Conservation (phyloP, 1,140 invertebrate species). For the Bombyx mori region DNA sequence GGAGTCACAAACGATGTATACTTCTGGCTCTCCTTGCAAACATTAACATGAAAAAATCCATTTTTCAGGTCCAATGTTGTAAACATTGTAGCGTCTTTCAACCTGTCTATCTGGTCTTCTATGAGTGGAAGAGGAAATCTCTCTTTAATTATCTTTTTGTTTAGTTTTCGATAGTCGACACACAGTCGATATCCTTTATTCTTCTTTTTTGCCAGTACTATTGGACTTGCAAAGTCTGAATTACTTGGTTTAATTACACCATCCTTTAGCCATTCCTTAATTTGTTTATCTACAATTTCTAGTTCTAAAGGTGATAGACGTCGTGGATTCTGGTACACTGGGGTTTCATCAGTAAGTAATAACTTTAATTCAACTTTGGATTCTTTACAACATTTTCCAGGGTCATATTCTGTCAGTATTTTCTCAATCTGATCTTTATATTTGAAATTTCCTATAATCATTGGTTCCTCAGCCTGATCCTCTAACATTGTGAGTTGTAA, state of each 20-base stretch:
- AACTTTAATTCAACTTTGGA: conserved; percentile 23
- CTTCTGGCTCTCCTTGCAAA: conserved; percentile 26
- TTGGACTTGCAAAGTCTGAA: conserved; percentile 29
- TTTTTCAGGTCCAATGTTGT: conserved; percentile 56
- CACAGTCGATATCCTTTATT: conserved; percentile 44
- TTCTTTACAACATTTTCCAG: conserved; percentile 7
- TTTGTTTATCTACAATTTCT: conserved; percentile 26
- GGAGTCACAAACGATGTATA: conserved; percentile 60
- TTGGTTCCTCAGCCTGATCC: conserved; percentile 3
- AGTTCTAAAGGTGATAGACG: conserved; percentile 24
- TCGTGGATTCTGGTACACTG: conserved; percentile 26
- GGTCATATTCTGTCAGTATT: conserved; percentile 8
- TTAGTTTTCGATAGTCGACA: conserved; percentile 63
- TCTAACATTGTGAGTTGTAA: conserved; percentile 4
- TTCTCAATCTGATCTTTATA: conserved; percentile 9
- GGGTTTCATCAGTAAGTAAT: conserved; percentile 21
- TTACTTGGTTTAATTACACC: conserved; percentile 30
- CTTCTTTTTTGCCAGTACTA: conserved; percentile 32
- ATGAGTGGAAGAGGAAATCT: conserved; percentile 68
- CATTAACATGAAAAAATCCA: conserved; percentile 67
- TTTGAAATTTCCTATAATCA: conserved; percentile 6
- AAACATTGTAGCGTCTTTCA: conserved; percentile 43
- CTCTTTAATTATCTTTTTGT: conserved; percentile 47
- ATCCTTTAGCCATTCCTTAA: conserved; percentile 26
- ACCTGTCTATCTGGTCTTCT: conserved; percentile 58